Evolutionary conservation across 2,113 vertebrate species (phyloP).

Genomic region (Corythaeola cristata): DNA sequence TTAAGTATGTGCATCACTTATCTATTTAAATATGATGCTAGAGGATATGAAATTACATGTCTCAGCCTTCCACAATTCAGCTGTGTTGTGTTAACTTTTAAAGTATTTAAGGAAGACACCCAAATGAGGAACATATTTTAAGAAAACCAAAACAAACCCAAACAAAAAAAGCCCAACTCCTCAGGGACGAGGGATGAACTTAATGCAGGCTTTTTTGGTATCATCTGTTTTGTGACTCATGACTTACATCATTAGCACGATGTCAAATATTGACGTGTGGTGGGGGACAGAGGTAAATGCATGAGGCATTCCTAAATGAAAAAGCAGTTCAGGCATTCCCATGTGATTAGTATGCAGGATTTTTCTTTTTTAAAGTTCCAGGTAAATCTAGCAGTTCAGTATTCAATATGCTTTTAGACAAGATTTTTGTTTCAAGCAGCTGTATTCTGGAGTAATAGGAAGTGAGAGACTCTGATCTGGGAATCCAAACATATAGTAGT

Average conservation of each 20-base stretch:
- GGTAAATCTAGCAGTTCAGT: neutral
- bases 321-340: neutral
- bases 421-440: neutral
- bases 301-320: neutral
- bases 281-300: neutral
- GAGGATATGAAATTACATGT: neutral
- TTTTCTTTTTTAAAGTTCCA: neutral
- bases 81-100: neutral
- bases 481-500: neutral
- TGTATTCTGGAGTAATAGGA: neutral
- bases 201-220: neutral
- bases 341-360: neutral
- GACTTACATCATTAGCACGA: neutral
- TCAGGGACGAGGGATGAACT: neutral
- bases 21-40: neutral
- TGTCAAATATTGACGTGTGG: neutral
- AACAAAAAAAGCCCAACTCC: fast-evolving
- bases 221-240: neutral
- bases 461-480: neutral
- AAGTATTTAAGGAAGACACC: neutral
- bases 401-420: neutral
- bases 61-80: neutral
- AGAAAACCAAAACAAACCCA: neutral
- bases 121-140: neutral
- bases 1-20: neutral